A percentile compares a stretch with the other conserved stretches of the same genome.
phyloP scores from a whole-genome alignment of 2,888 invertebrate species.

The Lysandra bellargus region DNA sequence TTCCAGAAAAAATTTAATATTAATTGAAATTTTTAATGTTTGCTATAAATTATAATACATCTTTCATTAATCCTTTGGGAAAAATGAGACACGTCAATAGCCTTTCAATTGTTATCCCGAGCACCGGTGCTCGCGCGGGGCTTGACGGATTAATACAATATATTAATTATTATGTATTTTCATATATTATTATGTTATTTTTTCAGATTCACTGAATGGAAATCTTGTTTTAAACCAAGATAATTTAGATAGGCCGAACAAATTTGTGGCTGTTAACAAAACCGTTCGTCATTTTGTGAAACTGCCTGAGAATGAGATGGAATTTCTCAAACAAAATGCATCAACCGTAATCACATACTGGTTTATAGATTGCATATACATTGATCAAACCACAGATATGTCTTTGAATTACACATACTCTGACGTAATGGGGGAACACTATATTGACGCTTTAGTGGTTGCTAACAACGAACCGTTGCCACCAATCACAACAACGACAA shows the following conservation, averaged over 20 bases:
- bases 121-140: too few relatives aligned
- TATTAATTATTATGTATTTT: background rate
- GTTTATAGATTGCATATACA: slow-evolving; percentile 88
- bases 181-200: slow-evolving; percentile 28
- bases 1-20: background rate
- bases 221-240: slow-evolving; percentile 83
- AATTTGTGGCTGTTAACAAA: slow-evolving; percentile 83
- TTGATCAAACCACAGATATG: slow-evolving; percentile 83
- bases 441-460: slow-evolving; percentile 85
- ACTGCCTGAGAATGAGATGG: slow-evolving; percentile 81
- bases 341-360: slow-evolving; percentile 84
- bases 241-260: slow-evolving; percentile 73
- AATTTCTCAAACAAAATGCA: slow-evolving; percentile 76
- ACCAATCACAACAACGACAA: slow-evolving; percentile 73
- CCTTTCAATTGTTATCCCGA: too few relatives aligned
- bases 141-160: too few relatives aligned
- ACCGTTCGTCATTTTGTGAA: slow-evolving; percentile 80
- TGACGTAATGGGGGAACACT: slow-evolving; percentile 79
- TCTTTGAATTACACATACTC: slow-evolving; percentile 83
- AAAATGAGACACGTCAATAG: too few relatives aligned
- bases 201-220: slow-evolving; percentile 85
- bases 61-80: background rate
- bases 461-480: slow-evolving; percentile 84
- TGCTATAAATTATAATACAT: too few relatives aligned
- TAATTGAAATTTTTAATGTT: too few relatives aligned